phyloP scores from a whole-genome alignment of 2,888 invertebrate genomes.

The Abrostola tripartita region DNA sequence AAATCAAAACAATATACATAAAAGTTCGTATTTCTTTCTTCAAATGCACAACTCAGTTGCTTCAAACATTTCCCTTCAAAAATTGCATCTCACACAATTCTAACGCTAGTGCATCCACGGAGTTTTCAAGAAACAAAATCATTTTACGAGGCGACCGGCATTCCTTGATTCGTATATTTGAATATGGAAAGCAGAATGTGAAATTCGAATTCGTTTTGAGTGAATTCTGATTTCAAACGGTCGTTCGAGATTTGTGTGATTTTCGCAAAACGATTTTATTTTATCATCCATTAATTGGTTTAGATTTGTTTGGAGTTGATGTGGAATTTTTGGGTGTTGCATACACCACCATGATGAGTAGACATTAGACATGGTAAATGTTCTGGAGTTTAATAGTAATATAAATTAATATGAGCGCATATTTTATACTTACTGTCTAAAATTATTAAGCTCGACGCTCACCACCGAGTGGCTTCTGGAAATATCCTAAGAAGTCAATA shows the following conservation, averaged over 20 bases:
- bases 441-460: no score
- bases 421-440: no score
- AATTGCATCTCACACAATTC: conserved; percentile 15
- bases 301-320: not conserved
- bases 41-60: not conserved
- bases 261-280: not conserved
- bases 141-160: conserved; percentile 29
- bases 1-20: not conserved
- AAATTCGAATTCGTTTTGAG: conserved; percentile 38
- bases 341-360: no score
- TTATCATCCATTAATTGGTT: not conserved
- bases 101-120: conserved; percentile 30
- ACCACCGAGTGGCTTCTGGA: no score
- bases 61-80: not conserved
- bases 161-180: conserved; percentile 53
- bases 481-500: no score
- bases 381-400: no score
- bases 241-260: conserved; percentile 16
- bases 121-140: conserved; percentile 45
- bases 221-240: conserved; percentile 13
- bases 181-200: conserved; percentile 46
- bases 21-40: no score
- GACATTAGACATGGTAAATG: no score
- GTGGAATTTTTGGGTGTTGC: no score
- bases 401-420: no score